Percentiles rank a stretch among this genome's conserved stretches.
Evolutionary conservation across 1,140 invertebrate species (phyloP).

Genomic region (Diabrotica undecimpunctata): DNA sequence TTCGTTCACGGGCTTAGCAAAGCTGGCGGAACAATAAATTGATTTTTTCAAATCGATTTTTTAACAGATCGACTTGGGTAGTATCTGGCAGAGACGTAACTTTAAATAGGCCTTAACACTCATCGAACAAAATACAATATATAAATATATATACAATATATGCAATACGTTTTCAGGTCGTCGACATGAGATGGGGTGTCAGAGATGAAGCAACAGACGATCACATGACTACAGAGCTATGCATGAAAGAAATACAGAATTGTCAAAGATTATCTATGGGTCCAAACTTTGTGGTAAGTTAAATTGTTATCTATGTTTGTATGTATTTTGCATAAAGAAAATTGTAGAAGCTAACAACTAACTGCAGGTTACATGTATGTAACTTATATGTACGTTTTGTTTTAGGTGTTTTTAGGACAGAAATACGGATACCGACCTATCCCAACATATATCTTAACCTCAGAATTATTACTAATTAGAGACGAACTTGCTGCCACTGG

Average conservation of each 20-base stretch:
- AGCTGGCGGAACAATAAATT: no score
- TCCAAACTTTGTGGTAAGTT: conserved; percentile 84
- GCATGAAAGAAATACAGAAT: conserved; percentile 97
- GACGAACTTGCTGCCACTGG: conserved; percentile 74
- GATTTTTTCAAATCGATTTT: no score
- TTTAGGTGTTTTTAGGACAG: conserved; percentile 88
- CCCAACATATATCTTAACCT: conserved; percentile 89
- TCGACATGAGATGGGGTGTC: conserved; percentile 98
- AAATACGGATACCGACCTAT: conserved; percentile 98
- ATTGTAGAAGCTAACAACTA: background rate
- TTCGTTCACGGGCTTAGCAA: no score
- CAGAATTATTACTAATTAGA: conserved; percentile 85
- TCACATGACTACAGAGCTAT: conserved; percentile 98
- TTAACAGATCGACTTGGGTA: no score
- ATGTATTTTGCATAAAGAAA: background rate
- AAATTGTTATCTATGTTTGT: no score
- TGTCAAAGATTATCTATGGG: conserved; percentile 96
- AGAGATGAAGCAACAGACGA: conserved; percentile 96
- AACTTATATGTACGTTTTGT: conserved; percentile 28
- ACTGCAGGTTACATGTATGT: no score
- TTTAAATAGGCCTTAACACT: no score
- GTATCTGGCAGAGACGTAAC: no score
- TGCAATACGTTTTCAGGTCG: conserved; percentile 63
- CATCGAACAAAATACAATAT: no score
- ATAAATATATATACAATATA: no score